Conservation (phyloP, 2,113 vertebrate genomes). For the Mellivora capensis region DNA sequence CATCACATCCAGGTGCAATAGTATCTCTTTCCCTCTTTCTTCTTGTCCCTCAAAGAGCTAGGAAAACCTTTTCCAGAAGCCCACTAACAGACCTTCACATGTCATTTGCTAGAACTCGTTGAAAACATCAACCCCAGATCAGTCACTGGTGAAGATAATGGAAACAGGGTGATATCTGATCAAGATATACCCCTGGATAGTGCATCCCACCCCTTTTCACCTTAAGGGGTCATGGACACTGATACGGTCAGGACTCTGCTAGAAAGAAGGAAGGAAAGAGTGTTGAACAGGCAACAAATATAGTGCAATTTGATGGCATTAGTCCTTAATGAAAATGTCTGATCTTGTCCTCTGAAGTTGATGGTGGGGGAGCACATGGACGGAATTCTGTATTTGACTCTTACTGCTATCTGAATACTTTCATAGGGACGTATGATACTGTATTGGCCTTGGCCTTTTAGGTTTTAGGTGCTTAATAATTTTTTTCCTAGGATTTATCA, state of each 20-base stretch:
- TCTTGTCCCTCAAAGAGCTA: neutral
- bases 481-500: neutral
- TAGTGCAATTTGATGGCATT: neutral
- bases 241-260: neutral
- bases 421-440: neutral
- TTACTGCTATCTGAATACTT: neutral
- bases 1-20: neutral
- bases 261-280: neutral
- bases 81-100: neutral
- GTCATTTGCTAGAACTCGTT: neutral
- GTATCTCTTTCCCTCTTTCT: conserved; percentile 14
- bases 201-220: neutral
- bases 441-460: neutral
- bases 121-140: neutral
- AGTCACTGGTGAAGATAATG: neutral
- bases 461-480: neutral
- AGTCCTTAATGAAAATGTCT: neutral
- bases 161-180: neutral
- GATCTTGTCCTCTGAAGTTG: neutral
- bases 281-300: neutral
- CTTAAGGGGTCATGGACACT: neutral
- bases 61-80: conserved; percentile 23
- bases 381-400: neutral
- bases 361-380: neutral
- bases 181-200: neutral